These are phyloP conservation scores for Brachionus koreanus DNA, from an alignment of 1,140 invertebrate species.

Conservation along the genomic window DNA sequence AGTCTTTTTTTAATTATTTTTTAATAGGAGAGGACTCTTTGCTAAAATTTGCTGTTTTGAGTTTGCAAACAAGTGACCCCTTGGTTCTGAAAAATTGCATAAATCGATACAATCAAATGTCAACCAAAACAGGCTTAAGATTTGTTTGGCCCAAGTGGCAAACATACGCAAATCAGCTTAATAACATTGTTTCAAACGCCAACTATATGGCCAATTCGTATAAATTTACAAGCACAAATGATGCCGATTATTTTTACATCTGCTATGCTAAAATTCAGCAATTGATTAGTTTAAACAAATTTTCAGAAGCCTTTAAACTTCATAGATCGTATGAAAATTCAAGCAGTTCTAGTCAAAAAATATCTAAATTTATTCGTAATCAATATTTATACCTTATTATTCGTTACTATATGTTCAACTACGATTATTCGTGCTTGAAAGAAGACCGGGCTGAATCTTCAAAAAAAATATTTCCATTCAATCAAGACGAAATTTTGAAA, in stretches of 20 bases:
- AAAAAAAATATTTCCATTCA: not conserved
- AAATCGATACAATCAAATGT: not conserved
- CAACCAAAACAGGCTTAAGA: not conserved
- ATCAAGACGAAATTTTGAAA: slow-evolving; percentile 25
- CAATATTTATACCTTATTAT: not conserved
- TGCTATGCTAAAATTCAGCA: slow-evolving; percentile 21
- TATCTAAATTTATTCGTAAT: not conserved
- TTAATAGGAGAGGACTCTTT: not conserved
- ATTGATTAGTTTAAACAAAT: not conserved
- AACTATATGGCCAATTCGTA: slow-evolving; percentile 11
- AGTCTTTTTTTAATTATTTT: not conserved
- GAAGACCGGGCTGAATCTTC: not conserved
- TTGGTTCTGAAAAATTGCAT: slow-evolving; percentile 8
- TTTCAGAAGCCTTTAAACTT: not conserved
- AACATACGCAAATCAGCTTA: not conserved
- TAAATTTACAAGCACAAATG: slow-evolving; percentile 8
- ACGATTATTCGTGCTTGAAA: not conserved
- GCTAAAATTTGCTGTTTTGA: not conserved
- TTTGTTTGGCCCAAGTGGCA: slow-evolving; percentile 43
- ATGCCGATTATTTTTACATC: slow-evolving; percentile 33
- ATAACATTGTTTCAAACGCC: slow-evolving; percentile 5
- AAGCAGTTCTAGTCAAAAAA: not conserved
- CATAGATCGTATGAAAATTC: not conserved
- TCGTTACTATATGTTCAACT: not conserved
- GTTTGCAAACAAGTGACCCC: not conserved